Base-by-base conservation (phyloP, 2,113 vertebrate genomes). In the Pyxicephalus adspersus region DNA sequence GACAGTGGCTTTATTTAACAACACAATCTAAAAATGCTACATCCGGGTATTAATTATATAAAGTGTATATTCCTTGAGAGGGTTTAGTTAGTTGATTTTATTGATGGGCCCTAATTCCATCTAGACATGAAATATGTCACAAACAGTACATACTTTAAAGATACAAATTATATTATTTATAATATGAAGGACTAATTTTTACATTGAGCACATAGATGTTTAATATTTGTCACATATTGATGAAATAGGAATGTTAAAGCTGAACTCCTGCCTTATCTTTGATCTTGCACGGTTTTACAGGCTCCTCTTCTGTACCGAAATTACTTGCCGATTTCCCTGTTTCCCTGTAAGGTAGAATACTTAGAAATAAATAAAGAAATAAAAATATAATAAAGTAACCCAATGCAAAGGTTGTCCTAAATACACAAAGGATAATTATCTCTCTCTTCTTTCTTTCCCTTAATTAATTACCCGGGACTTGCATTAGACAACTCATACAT, bases 1-100 rank as follows among this genome's bases (percentile, higher is more conserved):
- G 60, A 82, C 71, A 82, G 70, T 64, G 80, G 77, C 77, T 68
- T 67, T 82, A 57, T 82, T 71, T 82, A 66, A 65, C 80, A n/a
- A 65, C 50, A 63, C 80, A 75, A 74, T 82, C 63, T n/a, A 65
- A 64, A 75, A 82, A 75, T 66, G 71, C 71, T 57, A 38, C 64
- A 79, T 67, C 54, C n/a, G 54, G 64, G 54, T 79, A 79, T 79
- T 79, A 79, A 79, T 79, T 68, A 68, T 68, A 57, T 79, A 68
- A 79, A 79, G 75, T 66, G 60, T 58, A 82, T 75, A 75, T 74
- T 81, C 64, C 25, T 66, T 13, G 70, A 34, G 50, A 38, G 38
- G n/a, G 54, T 75, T 58, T 65, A 65, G 51, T 60, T 22, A 29
- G 50, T 65, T 20, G n/a, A 67, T 23, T 22, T 66, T 68, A 79